Percentiles rank a stretch among this genome's conserved stretches.
These are phyloP conservation scores for Buathra laborator DNA, from an alignment of 2,888 invertebrate genomes.

Conservation along the genomic window DNA sequence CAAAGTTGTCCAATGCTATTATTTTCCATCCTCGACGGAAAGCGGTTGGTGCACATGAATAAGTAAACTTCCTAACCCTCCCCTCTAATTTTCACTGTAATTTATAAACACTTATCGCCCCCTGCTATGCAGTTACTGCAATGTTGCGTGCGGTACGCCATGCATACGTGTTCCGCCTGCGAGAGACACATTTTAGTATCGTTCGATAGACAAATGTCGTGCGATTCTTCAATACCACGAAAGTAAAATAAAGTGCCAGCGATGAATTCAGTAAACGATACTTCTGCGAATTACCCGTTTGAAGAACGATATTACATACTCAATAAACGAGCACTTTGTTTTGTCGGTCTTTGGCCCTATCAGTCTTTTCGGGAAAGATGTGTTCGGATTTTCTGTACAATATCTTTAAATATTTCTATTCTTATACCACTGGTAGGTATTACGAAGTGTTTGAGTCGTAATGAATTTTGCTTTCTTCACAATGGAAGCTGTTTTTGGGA, in stretches of 20 bases:
- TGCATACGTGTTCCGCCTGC: no score
- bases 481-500: no score
- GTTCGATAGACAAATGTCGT: no score
- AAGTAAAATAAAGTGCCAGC: neutral
- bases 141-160: neutral
- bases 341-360: neutral
- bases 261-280: neutral
- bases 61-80: neutral
- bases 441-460: neutral
- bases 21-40: neutral
- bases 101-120: neutral
- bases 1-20: neutral
- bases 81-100: neutral
- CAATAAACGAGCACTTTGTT: neutral
- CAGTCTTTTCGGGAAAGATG: neutral
- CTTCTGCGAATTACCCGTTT: neutral
- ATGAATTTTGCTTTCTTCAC: no score
- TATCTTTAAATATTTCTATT: neutral
- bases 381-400: neutral
- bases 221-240: neutral
- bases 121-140: neutral
- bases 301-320: neutral
- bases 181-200: no score
- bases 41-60: neutral
- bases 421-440: neutral